phyloP scores from a whole-genome alignment of 2,888 invertebrate genomes.

The Alsophila aescularia region DNA sequence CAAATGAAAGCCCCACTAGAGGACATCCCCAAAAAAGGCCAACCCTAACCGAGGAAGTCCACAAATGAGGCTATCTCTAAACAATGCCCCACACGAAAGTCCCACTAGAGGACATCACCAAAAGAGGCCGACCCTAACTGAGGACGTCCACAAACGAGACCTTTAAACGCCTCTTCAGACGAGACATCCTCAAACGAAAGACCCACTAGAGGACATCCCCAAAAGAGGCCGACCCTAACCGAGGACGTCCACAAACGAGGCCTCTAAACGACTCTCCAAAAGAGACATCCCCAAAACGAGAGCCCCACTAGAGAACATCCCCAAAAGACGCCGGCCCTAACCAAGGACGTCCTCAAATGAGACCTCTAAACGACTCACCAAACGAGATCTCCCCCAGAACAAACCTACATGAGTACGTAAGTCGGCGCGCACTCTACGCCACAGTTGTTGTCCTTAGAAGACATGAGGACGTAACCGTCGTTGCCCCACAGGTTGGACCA shows the following conservation, averaged over 20 bases:
- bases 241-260: neutral
- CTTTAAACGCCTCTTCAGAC: neutral
- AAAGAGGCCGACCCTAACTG: neutral
- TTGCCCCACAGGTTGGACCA: slow-evolving; percentile 99
- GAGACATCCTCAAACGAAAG: neutral
- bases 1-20: neutral
- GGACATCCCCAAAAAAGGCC: neutral
- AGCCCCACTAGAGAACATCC: neutral
- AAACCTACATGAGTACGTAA: slow-evolving; percentile 82
- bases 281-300: neutral
- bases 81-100: slow-evolving; percentile 4
- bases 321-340: neutral
- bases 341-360: neutral
- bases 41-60: neutral
- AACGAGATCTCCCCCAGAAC: neutral
- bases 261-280: neutral
- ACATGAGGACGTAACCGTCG: slow-evolving; percentile 97
- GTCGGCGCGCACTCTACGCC: slow-evolving; percentile 95
- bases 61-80: neutral
- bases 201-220: neutral
- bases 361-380: neutral
- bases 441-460: slow-evolving; percentile 95
- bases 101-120: neutral
- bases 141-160: neutral
- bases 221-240: neutral